These are phyloP conservation scores for Heterodera filipjevi DNA, from an alignment of 2,888 invertebrate genomes.

Conservation along the genomic window DNA sequence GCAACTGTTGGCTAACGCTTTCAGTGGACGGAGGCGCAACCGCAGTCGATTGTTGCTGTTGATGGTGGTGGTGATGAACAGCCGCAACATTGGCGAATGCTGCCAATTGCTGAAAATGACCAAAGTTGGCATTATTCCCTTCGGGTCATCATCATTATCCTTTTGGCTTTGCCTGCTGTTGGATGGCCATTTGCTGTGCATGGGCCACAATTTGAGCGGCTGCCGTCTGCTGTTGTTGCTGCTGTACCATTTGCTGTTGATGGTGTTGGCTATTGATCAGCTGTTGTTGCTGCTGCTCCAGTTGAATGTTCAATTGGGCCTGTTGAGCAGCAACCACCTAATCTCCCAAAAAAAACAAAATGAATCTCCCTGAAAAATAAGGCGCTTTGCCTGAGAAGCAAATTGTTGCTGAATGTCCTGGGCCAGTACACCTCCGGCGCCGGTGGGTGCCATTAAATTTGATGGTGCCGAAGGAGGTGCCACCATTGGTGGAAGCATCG, in stretches of 20 bases:
- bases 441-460: neutral
- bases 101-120: conserved; percentile 7
- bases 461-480: neutral
- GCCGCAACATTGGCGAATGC: conserved; percentile 24
- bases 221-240: conserved; percentile 15
- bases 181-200: conserved; percentile 13
- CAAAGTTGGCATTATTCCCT: neutral
- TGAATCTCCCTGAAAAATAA: neutral
- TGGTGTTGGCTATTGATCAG: conserved; percentile 25
- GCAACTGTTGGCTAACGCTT: conserved; percentile 27
- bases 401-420: conserved; percentile 11
- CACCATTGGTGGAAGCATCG: neutral
- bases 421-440: neutral
- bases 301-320: neutral
- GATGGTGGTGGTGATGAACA: conserved; percentile 26
- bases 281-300: conserved; percentile 26
- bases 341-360: no score
- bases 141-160: no score
- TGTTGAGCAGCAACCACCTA: neutral
- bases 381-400: neutral
- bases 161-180: conserved; percentile 19
- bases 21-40: conserved; percentile 10
- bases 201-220: conserved; percentile 25
- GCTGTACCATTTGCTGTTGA: conserved; percentile 23
- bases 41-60: no score